A percentile compares a stretch with the other conserved stretches of the same genome.
These are phyloP conservation scores for Pammene aurita DNA, from an alignment of 2,888 invertebrate species.

Conservation along the genomic window DNA sequence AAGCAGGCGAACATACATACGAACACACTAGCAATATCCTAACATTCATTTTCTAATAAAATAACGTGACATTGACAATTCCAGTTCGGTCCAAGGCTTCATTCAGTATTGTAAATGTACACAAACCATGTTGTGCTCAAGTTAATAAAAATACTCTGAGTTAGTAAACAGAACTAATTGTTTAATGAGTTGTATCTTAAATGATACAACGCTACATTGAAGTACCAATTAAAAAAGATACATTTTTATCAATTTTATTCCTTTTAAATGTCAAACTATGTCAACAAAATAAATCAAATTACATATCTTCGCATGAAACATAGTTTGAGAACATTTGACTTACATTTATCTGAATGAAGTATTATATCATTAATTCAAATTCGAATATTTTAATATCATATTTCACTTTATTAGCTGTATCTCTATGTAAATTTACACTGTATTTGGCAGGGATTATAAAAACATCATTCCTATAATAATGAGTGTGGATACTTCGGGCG, in stretches of 20 bases:
- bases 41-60: conserved; percentile 41
- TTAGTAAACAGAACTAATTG: no score
- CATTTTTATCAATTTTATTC: no score
- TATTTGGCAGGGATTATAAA: conserved; percentile 36
- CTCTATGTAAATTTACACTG: conserved; percentile 33
- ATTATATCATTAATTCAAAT: conserved; percentile 27
- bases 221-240: no score
- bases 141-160: no score
- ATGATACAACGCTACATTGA: no score
- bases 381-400: conserved; percentile 11
- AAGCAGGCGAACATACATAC: conserved; percentile 29
- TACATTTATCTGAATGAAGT: conserved; percentile 16
- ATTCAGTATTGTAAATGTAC: conserved; percentile 17
- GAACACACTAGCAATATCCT: conserved; percentile 43
- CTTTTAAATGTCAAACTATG: no score
- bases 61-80: conserved; percentile 29
- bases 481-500: conserved; percentile 16
- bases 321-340: not conserved
- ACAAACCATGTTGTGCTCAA: not conserved
- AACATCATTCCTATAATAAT: conserved; percentile 19
- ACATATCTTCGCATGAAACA: not conserved
- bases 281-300: no score
- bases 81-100: not conserved
- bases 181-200: no score
- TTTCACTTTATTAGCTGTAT: conserved; percentile 34